phyloP scores from a whole-genome alignment of 2,888 invertebrate genomes.

The Coronaproctus castanopsis region DNA sequence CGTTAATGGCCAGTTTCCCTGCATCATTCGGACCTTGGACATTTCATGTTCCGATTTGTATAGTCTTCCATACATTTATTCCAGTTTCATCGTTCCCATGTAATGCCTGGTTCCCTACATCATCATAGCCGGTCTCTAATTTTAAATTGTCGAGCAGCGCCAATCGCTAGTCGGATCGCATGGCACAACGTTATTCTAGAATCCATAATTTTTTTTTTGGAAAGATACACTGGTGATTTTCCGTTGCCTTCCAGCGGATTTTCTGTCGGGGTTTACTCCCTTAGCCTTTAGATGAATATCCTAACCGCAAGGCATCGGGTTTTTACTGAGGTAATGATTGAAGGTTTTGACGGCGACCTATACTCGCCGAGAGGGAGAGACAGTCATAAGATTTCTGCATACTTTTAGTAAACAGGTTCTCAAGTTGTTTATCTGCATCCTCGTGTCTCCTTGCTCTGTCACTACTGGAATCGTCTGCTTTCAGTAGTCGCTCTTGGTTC shows the following conservation, averaged over 20 bases:
- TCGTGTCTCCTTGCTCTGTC: too few relatives aligned
- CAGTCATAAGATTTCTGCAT: too few relatives aligned
- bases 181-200: not conserved
- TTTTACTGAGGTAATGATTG: too few relatives aligned
- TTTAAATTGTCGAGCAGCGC: not conserved
- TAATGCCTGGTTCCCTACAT: not conserved
- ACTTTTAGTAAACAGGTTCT: too few relatives aligned
- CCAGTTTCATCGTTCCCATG: not conserved
- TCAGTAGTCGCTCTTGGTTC: too few relatives aligned
- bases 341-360: too few relatives aligned
- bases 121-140: not conserved
- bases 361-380: too few relatives aligned
- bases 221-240: not conserved
- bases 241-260: not conserved
- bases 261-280: not conserved
- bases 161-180: not conserved
- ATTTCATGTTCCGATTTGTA: not conserved
- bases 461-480: too few relatives aligned
- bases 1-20: not conserved
- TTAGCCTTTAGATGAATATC: too few relatives aligned
- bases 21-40: not conserved
- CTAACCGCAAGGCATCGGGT: too few relatives aligned
- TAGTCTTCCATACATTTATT: not conserved
- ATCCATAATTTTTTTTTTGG: not conserved
- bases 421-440: too few relatives aligned